phyloP scores from a whole-genome alignment of 2,797 vertebrate genomes.

The Periophthalmus magnuspinnatus region DNA sequence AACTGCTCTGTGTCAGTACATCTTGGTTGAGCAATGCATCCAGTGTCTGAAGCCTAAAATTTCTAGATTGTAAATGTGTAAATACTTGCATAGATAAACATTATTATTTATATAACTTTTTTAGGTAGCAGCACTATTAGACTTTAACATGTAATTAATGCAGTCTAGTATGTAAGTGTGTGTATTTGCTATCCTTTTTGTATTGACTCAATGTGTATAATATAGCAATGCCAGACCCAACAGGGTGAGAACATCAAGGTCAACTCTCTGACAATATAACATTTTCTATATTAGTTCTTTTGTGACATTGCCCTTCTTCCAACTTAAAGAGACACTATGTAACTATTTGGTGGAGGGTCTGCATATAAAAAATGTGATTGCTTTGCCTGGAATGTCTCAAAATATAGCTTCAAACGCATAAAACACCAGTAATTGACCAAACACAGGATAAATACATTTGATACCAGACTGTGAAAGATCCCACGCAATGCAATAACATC shows the following conservation, averaged over 20 bases:
- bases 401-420: too few relatives aligned
- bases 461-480: too few relatives aligned
- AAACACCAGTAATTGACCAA: too few relatives aligned
- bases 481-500: too few relatives aligned
- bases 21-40: background rate
- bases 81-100: background rate
- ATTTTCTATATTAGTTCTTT: too few relatives aligned
- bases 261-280: background rate
- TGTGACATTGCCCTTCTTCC: too few relatives aligned
- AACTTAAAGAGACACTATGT: too few relatives aligned
- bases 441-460: too few relatives aligned
- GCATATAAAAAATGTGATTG: too few relatives aligned
- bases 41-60: background rate
- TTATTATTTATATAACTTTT: background rate
- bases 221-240: background rate
- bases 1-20: background rate
- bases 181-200: background rate
- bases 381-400: too few relatives aligned
- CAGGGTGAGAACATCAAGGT: background rate
- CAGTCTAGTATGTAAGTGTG: too few relatives aligned
- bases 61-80: background rate
- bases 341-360: too few relatives aligned
- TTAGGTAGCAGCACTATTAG: background rate
- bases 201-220: constrained; percentile 4
- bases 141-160: constrained; percentile 3